A percentile compares a stretch with the other conserved stretches of the same genome.
These are phyloP conservation scores for Dipodomys merriami DNA, from an alignment of 2,113 vertebrate genomes.

Conservation along the genomic window DNA sequence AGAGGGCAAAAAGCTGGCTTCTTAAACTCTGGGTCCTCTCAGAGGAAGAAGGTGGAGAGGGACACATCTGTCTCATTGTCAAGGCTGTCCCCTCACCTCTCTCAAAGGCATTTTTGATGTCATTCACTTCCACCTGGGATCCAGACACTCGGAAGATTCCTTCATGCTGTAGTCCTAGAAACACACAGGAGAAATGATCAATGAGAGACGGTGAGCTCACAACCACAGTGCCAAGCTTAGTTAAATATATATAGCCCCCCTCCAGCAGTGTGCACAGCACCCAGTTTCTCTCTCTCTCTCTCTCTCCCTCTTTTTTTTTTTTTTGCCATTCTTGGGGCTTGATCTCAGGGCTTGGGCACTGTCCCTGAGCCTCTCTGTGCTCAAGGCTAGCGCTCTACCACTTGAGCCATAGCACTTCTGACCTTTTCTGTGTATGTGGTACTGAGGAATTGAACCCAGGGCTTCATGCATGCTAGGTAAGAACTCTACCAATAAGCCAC, in stretches of 20 bases:
- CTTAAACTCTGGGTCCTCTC: neutral
- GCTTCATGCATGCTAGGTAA: no score
- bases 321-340: neutral
- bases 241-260: neutral
- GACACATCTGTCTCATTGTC: neutral
- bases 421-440: no score
- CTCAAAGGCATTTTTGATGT: constrained; percentile 99
- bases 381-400: no score
- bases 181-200: constrained; percentile 37
- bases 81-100: constrained; percentile 89
- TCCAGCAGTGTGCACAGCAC: neutral
- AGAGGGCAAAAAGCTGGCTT: constrained; percentile 8
- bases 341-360: no score
- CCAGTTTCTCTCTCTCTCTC: neutral
- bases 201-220: neutral
- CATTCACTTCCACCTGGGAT: constrained; percentile 98
- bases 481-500: no score
- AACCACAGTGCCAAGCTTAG: neutral
- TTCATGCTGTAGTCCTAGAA: constrained; percentile 94
- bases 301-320: neutral
- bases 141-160: constrained; percentile 98
- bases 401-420: no score
- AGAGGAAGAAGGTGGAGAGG: neutral
- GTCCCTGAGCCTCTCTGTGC: no score
- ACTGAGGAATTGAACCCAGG: no score